Base-by-base conservation (phyloP, 1,140 invertebrate species). In the Bilobella aurantiaca region DNA sequence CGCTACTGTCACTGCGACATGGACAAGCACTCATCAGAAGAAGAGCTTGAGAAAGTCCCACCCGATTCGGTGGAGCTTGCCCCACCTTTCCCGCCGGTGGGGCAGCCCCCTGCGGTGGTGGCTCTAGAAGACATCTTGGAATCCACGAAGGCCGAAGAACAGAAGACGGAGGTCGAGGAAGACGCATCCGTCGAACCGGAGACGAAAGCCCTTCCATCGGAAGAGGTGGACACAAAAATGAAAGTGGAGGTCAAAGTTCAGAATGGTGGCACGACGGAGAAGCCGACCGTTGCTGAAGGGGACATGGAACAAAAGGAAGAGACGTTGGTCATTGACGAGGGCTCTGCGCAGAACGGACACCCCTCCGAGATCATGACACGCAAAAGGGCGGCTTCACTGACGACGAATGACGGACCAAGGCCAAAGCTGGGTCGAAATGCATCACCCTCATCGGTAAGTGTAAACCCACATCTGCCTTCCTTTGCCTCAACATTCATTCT, bases 371-470 rank as follows among this genome's bases (percentile, higher is more conserved):
- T 34, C 23, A 34, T 67, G 29, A 69, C 67, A 1, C 28, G 70
- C 16, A 72, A 72, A 46, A 37, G 70, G 28, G 58, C 70, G 5
- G 62, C 67, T 1, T 72, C 70, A n/a, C 28, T 69, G 12, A 67
- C 67, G 1, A 65, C 67, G 18, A 62, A 25, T 32, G 70, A 71
- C 30, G 70, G 58, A 0, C 70, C 70, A 8, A 62, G 60, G 57
- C 31, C 65, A 31, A 72, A 72, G 53, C 21, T 61, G 28, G 67
- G 34, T 5, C 62, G 67, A 46, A 72, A 63, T 64, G 66, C 69
- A 25, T 57, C 63, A n/a, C 64, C 49, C 60, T 57, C 42, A n/a
- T 49, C 61, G 3, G 67, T 57, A 64, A 62, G 37, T 21, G n/a
- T n/a, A n/a, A n/a, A n/a, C n/a, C n/a, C n/a, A n/a, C n/a, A n/a